Evolutionary conservation across 2,888 invertebrate species (phyloP).

Genomic region (Bugula neritina): DNA sequence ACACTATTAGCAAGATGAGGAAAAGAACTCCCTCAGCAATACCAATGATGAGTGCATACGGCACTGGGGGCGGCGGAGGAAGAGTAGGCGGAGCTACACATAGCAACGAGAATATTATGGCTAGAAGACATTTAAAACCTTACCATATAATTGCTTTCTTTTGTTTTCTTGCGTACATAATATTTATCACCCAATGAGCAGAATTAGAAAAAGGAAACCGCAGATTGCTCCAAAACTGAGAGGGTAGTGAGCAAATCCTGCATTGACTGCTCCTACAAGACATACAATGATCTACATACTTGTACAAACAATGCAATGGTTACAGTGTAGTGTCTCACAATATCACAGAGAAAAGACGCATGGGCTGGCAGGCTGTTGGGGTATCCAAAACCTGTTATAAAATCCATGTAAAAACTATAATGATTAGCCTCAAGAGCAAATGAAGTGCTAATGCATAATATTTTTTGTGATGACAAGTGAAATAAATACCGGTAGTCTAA

Average conservation of each 20-base stretch:
- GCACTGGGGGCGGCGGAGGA: background rate
- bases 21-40: slow-evolving; percentile 37
- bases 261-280: background rate
- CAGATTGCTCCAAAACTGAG: slow-evolving; percentile 35
- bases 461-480: too few relatives aligned
- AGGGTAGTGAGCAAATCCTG: background rate
- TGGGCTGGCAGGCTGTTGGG: too few relatives aligned
- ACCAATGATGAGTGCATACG: slow-evolving; percentile 31
- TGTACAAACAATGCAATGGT: too few relatives aligned
- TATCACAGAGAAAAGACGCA: too few relatives aligned
- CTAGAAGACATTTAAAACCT: slow-evolving; percentile 29
- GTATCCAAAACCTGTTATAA: too few relatives aligned
- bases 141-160: slow-evolving; percentile 40
- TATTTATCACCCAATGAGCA: slow-evolving; percentile 37
- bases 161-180: slow-evolving; percentile 37
- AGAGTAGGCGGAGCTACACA: background rate
- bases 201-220: slow-evolving; percentile 36
- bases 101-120: too few relatives aligned
- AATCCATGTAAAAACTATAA: too few relatives aligned
- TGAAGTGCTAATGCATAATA: too few relatives aligned
- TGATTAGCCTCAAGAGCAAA: too few relatives aligned
- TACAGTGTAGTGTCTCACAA: too few relatives aligned
- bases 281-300: too few relatives aligned
- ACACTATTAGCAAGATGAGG: slow-evolving; percentile 36
- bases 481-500: too few relatives aligned